A percentile compares a stretch with the other conserved stretches of the same genome.
These are phyloP conservation scores for Melanostoma scalare DNA, from an alignment of 2,888 invertebrate genomes.

Conservation along the genomic window DNA sequence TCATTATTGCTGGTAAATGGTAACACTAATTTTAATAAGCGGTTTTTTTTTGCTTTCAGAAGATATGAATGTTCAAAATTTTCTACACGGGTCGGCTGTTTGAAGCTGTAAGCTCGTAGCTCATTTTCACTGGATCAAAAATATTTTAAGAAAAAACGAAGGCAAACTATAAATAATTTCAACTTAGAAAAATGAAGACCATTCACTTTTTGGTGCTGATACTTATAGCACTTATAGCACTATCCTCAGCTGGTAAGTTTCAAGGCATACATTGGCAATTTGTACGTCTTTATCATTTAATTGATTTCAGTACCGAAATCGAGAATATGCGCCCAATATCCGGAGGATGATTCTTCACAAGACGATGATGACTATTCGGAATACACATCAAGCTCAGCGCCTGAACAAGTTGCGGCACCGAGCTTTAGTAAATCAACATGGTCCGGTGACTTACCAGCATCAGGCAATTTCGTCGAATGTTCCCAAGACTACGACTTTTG, in stretches of 20 bases:
- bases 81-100: too few relatives aligned
- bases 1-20: too few relatives aligned
- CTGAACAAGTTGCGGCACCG: constrained; percentile 23
- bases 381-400: constrained; percentile 58
- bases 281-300: neutral
- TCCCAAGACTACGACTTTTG: constrained; percentile 84
- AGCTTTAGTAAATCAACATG: constrained; percentile 5
- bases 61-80: too few relatives aligned
- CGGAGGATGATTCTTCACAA: constrained; percentile 62
- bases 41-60: too few relatives aligned
- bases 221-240: constrained; percentile 21
- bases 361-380: constrained; percentile 65
- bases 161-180: too few relatives aligned
- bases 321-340: constrained; percentile 56
- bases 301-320: constrained; percentile 45
- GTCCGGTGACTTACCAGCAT: neutral
- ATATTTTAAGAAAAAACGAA: too few relatives aligned
- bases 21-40: too few relatives aligned
- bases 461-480: constrained; percentile 77
- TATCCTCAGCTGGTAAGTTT: constrained; percentile 45
- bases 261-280: neutral
- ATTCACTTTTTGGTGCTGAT: constrained; percentile 29
- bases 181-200: constrained; percentile 14
- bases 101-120: too few relatives aligned
- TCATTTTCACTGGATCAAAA: too few relatives aligned